Evolutionary conservation across 2,113 vertebrate genomes (phyloP), one percentile per base, ranked within the genome.

Genomic region (Pterophyllum scalare): DNA sequence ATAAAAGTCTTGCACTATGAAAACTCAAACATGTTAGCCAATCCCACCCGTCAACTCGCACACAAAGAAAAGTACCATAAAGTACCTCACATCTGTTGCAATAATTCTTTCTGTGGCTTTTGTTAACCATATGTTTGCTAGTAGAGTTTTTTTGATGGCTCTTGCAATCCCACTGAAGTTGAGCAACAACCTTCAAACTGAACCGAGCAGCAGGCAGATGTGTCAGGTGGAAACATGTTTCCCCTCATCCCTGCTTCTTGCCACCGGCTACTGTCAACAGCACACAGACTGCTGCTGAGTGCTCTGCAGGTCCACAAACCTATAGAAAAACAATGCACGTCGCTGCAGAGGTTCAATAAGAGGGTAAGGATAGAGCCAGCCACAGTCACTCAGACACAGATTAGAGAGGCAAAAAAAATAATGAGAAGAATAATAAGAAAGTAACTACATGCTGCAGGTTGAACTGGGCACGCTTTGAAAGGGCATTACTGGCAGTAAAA

Each of bases 121-220:
- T 70, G 2, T n/a, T 67, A 8, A 9, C 0, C 5, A 2, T 43
- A 46, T 1, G 22, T 19, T 67, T 19, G 22, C 40, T 7, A 11
- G 40, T 10, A 0, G 11, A 20, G 43, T 3, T 15, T 43, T 6
- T 31, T 6, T 31, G 43, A 52, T 52, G 43, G 26, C 3, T n/a
- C 20, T 31, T 1, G 19, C 10, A 2, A 11, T 52, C 0, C 0
- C 26, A n/a, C 24, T 31, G 43, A 52, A 72, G 65, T 20, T 8
- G 43, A 72, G 43, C 65, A 52, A 52, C 65, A 72, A 52, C 65
- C 43, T 13, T 72, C 65, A 72, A 22, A 72, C 65, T 31, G 65
- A 52, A 72, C 17, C 0, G 65, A 72, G 43, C 17, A 1, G 17
- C 11, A 0, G 65, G 43, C 26, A 14, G 65, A 52, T 2, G 26